phyloP scores from a whole-genome alignment of 2,888 invertebrate genomes.

The Meiosimyza platycephala region DNA sequence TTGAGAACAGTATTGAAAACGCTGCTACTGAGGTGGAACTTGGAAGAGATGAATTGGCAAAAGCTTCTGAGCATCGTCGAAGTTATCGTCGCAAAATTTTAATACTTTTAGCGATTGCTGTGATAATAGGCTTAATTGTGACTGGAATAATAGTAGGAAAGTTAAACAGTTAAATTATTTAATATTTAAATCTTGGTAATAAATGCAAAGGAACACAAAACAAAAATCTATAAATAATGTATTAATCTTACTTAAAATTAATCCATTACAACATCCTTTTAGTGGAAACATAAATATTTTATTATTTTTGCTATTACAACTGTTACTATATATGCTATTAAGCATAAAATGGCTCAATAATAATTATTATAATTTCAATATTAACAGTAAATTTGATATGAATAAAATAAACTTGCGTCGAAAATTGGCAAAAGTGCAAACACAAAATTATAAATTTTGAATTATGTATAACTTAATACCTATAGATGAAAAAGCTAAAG shows the following conservation, averaged over 20 bases:
- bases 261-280: constrained; percentile 11
- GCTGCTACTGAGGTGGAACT: constrained; percentile 80
- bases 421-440: no score
- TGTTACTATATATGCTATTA: constrained; percentile 26
- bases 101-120: constrained; percentile 75
- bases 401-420: no score
- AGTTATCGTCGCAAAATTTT: constrained; percentile 80
- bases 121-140: constrained; percentile 76
- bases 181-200: constrained; percentile 1
- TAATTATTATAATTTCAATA: no score
- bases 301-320: constrained; percentile 12
- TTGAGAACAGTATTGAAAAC: constrained; percentile 84
- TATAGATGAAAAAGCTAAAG: no score
- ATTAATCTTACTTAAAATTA: constrained; percentile 32
- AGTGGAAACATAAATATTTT: constrained; percentile 19
- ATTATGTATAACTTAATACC: no score
- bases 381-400: no score
- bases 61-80: constrained; percentile 84
- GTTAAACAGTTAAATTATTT: constrained; percentile 68
- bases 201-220: not conserved
- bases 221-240: not conserved
- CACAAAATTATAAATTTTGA: no score
- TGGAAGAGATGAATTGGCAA: constrained; percentile 82
- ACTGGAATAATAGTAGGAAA: constrained; percentile 76
- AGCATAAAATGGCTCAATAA: constrained; percentile 16